Base-by-base conservation (phyloP, 2,113 vertebrate genomes). In the Rousettus leschenaultii region DNA sequence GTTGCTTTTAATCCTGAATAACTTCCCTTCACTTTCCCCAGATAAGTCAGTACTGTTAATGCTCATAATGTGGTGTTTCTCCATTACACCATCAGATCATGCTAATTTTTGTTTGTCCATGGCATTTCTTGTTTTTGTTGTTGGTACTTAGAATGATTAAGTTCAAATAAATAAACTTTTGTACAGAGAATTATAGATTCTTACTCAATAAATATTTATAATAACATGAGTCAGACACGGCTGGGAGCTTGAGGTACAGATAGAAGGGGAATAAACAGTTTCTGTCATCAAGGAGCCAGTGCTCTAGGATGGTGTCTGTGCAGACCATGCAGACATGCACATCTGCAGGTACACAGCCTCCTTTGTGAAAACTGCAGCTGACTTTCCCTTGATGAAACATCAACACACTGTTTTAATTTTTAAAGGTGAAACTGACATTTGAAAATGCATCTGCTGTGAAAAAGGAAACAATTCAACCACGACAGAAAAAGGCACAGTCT, bases 401-500 rank as follows among this genome's bases (percentile, higher is more conserved):
- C 19, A 91, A 45, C 61, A 35, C 3, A 0, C 35, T 89, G 19
- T 94, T 91, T 96, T 97, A 18, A 92, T 97, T 95, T 97, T 94
- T 74, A 95, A 71, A 99, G 99, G 99, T 99, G 96, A 99, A 99
- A 98, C 98, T 99, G 94, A 99, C 99, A 48, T 98, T 99, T 98
- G 99, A 99, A 98, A 99, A 99, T 1, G 97, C 98, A 1, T 66
- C 98, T 33, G 97, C 98, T 83, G 97, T 97, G 95, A 85, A 97
- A 73, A 97, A 98, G 77, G 98, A 95, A 96, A 77, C 97, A 7
- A 45, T 88, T 21, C 98, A 97, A 55, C 98, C 97, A 12, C 98
- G 53, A 85, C 85, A 3, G 91, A 98, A 98, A 94, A 94, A 95
- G 35, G 71, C 97, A 0, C 98, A 98, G 6, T 98, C 96, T 0